Evolutionary conservation across 2,888 invertebrate genomes (phyloP).

Genomic region (Noctua fimbriata): DNA sequence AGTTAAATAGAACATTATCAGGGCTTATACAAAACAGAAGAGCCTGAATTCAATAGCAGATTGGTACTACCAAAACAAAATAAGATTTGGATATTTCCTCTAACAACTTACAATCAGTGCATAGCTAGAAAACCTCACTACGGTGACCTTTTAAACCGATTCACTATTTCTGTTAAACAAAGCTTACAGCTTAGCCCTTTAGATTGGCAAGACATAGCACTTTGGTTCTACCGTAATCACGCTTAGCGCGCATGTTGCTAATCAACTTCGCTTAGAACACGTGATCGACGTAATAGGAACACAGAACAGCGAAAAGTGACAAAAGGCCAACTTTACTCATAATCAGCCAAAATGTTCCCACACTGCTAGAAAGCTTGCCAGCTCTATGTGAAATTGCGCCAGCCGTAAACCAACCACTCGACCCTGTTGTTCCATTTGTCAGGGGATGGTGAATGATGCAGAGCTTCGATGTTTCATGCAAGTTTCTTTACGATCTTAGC

Average conservation of each 20-base stretch:
- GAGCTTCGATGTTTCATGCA: too few relatives aligned
- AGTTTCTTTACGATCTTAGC: too few relatives aligned
- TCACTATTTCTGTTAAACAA: neutral
- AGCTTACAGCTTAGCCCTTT: conserved; percentile 10
- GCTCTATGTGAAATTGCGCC: too few relatives aligned
- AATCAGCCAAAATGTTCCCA: too few relatives aligned
- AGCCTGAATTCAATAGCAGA: neutral
- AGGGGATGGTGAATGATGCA: too few relatives aligned
- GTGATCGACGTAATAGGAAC: conserved; percentile 42
- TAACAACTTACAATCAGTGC: neutral
- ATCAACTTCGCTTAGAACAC: conserved; percentile 46
- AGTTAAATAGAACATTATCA: neutral
- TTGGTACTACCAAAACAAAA: neutral
- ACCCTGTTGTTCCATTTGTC: too few relatives aligned
- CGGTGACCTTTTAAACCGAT: neutral
- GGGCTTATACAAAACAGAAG: neutral
- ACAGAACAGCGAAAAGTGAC: neutral
- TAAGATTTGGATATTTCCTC: neutral
- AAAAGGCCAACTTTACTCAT: conserved; percentile 29
- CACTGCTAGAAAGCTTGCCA: too few relatives aligned
- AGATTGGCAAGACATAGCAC: conserved; percentile 1
- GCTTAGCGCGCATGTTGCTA: conserved; percentile 42
- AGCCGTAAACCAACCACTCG: too few relatives aligned
- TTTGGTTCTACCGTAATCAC: conserved; percentile 38
- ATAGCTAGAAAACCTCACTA: neutral